Evolutionary conservation across 2,888 invertebrate genomes (phyloP), one percentile per base, ranked within the genome.

Genomic region (Terebella lapidaria): DNA sequence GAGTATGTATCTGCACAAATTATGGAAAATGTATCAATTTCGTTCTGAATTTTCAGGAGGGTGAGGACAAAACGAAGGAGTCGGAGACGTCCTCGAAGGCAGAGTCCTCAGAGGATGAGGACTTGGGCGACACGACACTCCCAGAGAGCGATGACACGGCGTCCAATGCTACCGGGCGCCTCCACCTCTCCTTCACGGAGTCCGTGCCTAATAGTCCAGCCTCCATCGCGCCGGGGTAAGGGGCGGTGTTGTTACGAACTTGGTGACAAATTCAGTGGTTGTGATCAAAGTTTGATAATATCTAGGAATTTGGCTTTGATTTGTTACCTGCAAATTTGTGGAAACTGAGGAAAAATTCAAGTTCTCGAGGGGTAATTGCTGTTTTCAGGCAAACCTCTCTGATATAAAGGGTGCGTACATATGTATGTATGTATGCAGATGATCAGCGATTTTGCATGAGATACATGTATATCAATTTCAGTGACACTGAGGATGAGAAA

Each of bases 401-500:
- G 42, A 35, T 35, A 35, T 35, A n/a, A n/a, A n/a, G n/a, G n/a
- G n/a, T n/a, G n/a, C n/a, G n/a, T n/a, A n/a, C n/a, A n/a, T n/a
- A n/a, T n/a, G n/a, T n/a, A n/a, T n/a, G n/a, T n/a, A n/a, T n/a
- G n/a, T n/a, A n/a, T n/a, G n/a, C n/a, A n/a, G n/a, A n/a, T n/a
- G n/a, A n/a, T n/a, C n/a, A n/a, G n/a, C n/a, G n/a, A n/a, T n/a
- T n/a, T n/a, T n/a, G n/a, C n/a, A n/a, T n/a, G n/a, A n/a, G n/a
- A n/a, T n/a, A n/a, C n/a, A n/a, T n/a, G n/a, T n/a, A n/a, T n/a
- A n/a, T n/a, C n/a, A n/a, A 35, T 35, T 35, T 5, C 26, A 28
- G 28, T 25, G 27, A 27, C 5, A 63, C 63, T 18, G 91, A 91
- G 64, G 89, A 89, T 55, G 89, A 90, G 71, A 83, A 87, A 5